A percentile compares a stretch with the other conserved stretches of the same genome.
Evolutionary conservation across 2,797 vertebrate species (phyloP).

Genomic region (Acrocephalus scirpaceus): DNA sequence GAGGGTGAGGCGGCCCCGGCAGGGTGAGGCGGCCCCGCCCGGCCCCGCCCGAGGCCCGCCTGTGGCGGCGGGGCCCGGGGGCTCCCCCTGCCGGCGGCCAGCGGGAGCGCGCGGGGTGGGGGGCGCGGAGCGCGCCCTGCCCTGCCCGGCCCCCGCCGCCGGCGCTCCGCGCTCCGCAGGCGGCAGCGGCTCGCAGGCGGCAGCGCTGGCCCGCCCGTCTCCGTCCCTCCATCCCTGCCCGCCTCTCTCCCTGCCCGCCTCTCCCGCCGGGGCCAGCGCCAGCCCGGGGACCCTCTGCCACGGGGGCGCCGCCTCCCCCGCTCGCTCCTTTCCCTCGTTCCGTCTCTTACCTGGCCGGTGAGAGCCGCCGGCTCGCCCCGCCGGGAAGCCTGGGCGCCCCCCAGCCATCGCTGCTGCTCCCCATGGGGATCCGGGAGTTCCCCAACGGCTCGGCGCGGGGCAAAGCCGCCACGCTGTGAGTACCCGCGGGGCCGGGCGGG

Average conservation of each 20-base stretch:
- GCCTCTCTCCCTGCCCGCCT: background rate
- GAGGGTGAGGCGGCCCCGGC: background rate
- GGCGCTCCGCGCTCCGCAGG: background rate
- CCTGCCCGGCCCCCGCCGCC: background rate
- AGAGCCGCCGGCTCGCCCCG: slow-evolving; percentile 32
- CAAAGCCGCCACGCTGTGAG: slow-evolving; percentile 73
- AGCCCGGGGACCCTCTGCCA: background rate
- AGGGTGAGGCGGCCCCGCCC: too few species aligned
- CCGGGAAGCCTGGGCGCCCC: slow-evolving; percentile 64
- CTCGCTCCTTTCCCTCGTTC: background rate
- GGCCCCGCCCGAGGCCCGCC: background rate
- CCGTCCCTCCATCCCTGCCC: background rate
- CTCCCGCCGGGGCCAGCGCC: background rate
- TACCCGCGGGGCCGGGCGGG: background rate
- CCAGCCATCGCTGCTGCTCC: slow-evolving; percentile 45
- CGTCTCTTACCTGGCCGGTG: background rate
- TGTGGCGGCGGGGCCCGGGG: background rate
- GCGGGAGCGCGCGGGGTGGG: background rate
- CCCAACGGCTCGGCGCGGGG: slow-evolving; percentile 71
- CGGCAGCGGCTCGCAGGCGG: background rate
- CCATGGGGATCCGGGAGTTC: slow-evolving; percentile 80
- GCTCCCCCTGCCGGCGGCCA: background rate
- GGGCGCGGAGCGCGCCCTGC: background rate
- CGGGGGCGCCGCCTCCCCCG: background rate
- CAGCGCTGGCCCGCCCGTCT: background rate